These are phyloP conservation scores for Osmoderma eremita DNA, from an alignment of 2,888 invertebrate species.

Conservation along the genomic window DNA sequence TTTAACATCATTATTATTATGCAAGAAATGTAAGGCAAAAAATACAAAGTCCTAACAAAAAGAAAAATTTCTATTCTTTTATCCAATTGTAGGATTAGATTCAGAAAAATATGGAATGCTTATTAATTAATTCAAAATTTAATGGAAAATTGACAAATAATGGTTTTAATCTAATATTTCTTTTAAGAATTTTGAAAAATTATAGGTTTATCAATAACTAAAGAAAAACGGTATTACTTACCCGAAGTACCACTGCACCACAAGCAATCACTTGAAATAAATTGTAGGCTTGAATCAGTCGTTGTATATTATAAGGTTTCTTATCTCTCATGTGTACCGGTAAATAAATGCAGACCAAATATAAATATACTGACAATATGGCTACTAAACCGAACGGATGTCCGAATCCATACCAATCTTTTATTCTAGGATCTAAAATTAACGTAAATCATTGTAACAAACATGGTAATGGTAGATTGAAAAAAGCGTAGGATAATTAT, in stretches of 20 bases:
- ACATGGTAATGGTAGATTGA: too few relatives aligned
- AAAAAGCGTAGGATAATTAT: neutral
- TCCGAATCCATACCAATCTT: slow-evolving; percentile 13
- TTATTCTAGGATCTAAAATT: slow-evolving; percentile 56
- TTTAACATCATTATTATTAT: too few relatives aligned
- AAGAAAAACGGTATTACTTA: slow-evolving; percentile 55
- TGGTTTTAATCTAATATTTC: too few relatives aligned
- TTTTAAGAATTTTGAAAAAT: too few relatives aligned
- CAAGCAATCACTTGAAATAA: slow-evolving; percentile 80
- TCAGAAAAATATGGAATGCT: too few relatives aligned
- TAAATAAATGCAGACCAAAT: slow-evolving; percentile 65
- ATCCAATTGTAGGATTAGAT: too few relatives aligned
- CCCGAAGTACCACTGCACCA: slow-evolving; percentile 74
- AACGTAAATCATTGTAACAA: neutral
- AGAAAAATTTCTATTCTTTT: too few relatives aligned
- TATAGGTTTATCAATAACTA: too few relatives aligned
- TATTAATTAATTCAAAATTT: too few relatives aligned
- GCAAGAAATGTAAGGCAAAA: too few relatives aligned
- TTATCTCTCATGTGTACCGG: slow-evolving; percentile 76
- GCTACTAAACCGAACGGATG: slow-evolving; percentile 16
- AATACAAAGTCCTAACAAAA: too few relatives aligned
- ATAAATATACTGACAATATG: slow-evolving; percentile 62
- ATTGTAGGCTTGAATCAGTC: slow-evolving; percentile 79
- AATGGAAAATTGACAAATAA: too few relatives aligned
- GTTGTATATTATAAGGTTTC: slow-evolving; percentile 73